Evolutionary conservation across 2,113 vertebrate species (phyloP).

Genomic region (Agapornis roseicollis): DNA sequence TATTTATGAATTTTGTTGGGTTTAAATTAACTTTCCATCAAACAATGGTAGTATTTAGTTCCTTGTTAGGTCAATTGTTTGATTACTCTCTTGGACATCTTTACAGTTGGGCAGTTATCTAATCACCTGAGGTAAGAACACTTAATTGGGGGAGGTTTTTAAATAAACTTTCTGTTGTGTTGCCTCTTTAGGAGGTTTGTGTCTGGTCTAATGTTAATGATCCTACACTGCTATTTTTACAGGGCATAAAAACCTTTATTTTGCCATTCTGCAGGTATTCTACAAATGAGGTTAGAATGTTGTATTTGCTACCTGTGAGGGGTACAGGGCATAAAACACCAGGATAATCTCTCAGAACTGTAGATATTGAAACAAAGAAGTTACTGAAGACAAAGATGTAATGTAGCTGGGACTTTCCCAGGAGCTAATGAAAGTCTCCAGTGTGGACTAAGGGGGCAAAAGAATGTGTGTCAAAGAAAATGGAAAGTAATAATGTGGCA

Average conservation of each 20-base stretch:
- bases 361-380: too few relatives aligned
- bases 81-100: background rate
- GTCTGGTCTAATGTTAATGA: background rate
- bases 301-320: background rate
- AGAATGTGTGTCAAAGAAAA: too few relatives aligned
- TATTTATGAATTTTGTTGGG: background rate
- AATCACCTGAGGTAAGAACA: background rate
- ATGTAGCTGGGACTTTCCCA: too few relatives aligned
- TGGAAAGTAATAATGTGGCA: too few relatives aligned
- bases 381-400: too few relatives aligned
- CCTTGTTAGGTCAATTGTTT: background rate
- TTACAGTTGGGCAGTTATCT: background rate
- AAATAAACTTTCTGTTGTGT: background rate
- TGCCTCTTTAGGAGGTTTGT: background rate
- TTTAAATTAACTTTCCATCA: slow-evolving; percentile 7
- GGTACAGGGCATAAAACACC: background rate
- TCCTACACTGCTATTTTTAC: background rate
- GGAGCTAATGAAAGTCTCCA: too few relatives aligned
- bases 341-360: too few relatives aligned
- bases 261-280: background rate
- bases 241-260: background rate
- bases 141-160: background rate
- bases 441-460: too few relatives aligned
- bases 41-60: background rate
- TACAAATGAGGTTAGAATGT: background rate